Evolutionary conservation across 2,888 invertebrate genomes (phyloP).

Genomic region (Cheilosia pagana): DNA sequence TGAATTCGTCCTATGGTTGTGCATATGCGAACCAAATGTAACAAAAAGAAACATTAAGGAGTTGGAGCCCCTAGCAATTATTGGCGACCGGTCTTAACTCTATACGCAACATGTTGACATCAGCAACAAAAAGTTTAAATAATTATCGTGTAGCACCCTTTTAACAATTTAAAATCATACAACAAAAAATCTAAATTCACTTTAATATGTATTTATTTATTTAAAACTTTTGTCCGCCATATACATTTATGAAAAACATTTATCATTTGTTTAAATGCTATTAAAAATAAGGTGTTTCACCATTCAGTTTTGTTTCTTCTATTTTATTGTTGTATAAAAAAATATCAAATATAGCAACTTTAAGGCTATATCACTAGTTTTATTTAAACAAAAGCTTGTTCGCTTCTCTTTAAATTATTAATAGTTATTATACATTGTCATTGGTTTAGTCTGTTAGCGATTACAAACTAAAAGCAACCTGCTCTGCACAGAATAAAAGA

Average conservation of each 20-base stretch:
- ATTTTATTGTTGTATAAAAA: slow-evolving; percentile 27
- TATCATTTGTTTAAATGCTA: slow-evolving; percentile 60
- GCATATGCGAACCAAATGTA: too few species aligned
- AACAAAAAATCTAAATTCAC: background rate
- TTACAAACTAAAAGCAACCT: slow-evolving; percentile 17
- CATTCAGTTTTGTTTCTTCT: slow-evolving; percentile 13
- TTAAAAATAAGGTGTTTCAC: slow-evolving; percentile 41
- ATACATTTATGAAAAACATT: slow-evolving; percentile 50
- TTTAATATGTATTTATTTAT: slow-evolving; percentile 57
- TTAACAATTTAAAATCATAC: background rate
- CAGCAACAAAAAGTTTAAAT: too few species aligned
- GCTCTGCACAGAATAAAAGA: slow-evolving; percentile 12
- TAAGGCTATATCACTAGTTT: slow-evolving; percentile 54
- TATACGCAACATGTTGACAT: too few species aligned
- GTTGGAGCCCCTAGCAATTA: too few species aligned
- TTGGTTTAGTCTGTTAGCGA: slow-evolving; percentile 3
- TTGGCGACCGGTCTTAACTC: too few species aligned
- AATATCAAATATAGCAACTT: slow-evolving; percentile 58
- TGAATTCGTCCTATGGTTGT: too few species aligned
- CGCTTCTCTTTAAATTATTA: background rate
- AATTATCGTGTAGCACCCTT: too few species aligned
- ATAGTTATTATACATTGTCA: background rate
- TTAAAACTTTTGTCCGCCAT: slow-evolving; percentile 64
- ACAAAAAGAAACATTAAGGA: too few species aligned
- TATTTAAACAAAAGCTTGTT: slow-evolving; percentile 17